Percentiles rank a stretch among this genome's conserved stretches.
Evolutionary conservation across 2,888 invertebrate genomes (phyloP).

Genomic region (Romanomermis culicivorax): DNA sequence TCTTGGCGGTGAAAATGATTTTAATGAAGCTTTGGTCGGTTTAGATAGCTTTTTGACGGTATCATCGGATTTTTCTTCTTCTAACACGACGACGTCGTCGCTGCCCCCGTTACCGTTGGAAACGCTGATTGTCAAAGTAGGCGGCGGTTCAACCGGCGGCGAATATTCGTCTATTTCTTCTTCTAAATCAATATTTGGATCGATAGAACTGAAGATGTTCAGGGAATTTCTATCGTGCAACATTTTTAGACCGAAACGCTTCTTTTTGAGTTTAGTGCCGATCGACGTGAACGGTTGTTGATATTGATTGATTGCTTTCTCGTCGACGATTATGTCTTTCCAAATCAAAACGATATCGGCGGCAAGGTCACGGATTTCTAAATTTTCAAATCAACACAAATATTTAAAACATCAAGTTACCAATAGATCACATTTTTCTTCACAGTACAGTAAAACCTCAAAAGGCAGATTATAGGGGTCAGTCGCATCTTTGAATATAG

Average conservation of each 20-base stretch:
- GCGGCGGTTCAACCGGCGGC: too few relatives aligned
- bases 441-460: too few relatives aligned
- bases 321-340: slow-evolving; percentile 9
- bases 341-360: slow-evolving; percentile 9
- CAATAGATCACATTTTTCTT: too few relatives aligned
- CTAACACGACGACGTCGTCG: not conserved
- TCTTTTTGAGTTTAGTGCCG: not conserved
- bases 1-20: not conserved
- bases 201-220: not conserved
- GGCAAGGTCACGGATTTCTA: slow-evolving; percentile 6
- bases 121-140: too few relatives aligned
- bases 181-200: slow-evolving; percentile 5
- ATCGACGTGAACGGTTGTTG: not conserved
- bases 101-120: not conserved
- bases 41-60: not conserved
- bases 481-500: too few relatives aligned
- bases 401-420: too few relatives aligned
- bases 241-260: not conserved
- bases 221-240: too few relatives aligned
- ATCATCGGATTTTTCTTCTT: not conserved
- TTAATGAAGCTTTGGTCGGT: not conserved
- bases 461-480: too few relatives aligned
- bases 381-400: not conserved
- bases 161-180: not conserved
- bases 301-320: not conserved